Base-by-base conservation (phyloP, 2,888 invertebrate genomes). In the Palloptera scutellata region DNA sequence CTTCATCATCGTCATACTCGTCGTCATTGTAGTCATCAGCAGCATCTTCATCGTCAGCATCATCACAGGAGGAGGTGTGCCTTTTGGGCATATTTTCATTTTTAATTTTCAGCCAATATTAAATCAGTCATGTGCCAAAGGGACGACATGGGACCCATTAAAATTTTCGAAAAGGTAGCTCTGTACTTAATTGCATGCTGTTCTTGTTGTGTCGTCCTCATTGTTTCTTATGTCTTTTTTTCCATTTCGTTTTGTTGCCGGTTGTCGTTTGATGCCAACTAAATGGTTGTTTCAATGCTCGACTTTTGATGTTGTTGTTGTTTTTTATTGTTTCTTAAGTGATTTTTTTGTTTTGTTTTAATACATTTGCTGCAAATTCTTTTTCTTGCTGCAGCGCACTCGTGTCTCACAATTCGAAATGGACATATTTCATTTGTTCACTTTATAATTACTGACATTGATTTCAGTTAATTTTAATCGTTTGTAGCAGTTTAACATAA, bases 91-190 rank as follows among this genome's bases (percentile, higher is more conserved):
- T 67, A 54, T 41, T 58, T 40, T 20, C 58, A n/a, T 40, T 58
- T 58, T 40, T 40, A n/a, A 52, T 68, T 70, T 58, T 69, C 64
- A 62, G 61, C 72, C 68, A 68, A 70, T 71, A 73, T 73, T 74
- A 74, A 73, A 74, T 74, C 74, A 73, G 73, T 74, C 73, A 74
- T 68, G 67, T 73, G 74, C 70, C 74, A 72, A 13, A 42, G 54
- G 66, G 11, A 53, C 64, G 70, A 70, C 70, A 71, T 51, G 64
- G 61, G 66, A 62, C 66, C 66, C 71, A 62, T 71, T 73, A 53
- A 53, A 19, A 12, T n/a, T 48, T 48, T 15, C 8, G 12, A 12
- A n/a, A 48, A 12, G 48, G 12, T 48, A n/a, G 12, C 15, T 48
- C 48, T 15, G 12, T 48, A n/a, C 8, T n/a, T 15, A n/a, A n/a